Conservation (phyloP, 1,140 invertebrate genomes). For the Brevipalpus yothersi region DNA sequence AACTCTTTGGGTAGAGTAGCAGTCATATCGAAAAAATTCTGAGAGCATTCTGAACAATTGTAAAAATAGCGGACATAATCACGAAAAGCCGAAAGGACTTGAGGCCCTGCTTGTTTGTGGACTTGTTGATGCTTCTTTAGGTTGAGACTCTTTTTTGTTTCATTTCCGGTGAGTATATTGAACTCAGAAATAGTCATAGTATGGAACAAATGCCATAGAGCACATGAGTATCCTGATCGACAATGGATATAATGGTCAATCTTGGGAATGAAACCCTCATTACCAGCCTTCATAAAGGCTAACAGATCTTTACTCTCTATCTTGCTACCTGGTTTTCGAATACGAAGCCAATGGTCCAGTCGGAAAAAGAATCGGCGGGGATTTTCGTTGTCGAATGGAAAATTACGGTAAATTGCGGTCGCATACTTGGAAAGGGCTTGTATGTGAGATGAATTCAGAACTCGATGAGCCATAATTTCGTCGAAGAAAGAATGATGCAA, state of each 20-base stretch:
- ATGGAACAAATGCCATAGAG: constrained; percentile 85
- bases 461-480: not conserved
- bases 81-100: constrained; percentile 52
- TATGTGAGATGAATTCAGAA: constrained; percentile 1
- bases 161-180: constrained; percentile 18
- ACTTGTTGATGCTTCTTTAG: too few species aligned
- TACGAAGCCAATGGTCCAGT: constrained; percentile 4
- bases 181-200: constrained; percentile 55
- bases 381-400: constrained; percentile 11
- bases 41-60: constrained; percentile 63
- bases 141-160: too few species aligned
- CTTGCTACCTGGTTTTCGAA: not conserved
- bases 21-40: constrained; percentile 54
- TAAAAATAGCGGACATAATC: constrained; percentile 81
- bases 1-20: constrained; percentile 30
- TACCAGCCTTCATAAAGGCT: constrained; percentile 1
- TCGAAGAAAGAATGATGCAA: not conserved
- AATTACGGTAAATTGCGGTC: not conserved
- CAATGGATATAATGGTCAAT: not conserved
- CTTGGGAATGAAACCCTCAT: constrained; percentile 10
- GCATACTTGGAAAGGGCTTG: not conserved
- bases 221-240: constrained; percentile 63
- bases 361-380: constrained; percentile 7
- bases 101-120: too few species aligned
- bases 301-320: not conserved